Base-by-base conservation (phyloP, 2,113 vertebrate species). In the Nycticebus coucang region DNA sequence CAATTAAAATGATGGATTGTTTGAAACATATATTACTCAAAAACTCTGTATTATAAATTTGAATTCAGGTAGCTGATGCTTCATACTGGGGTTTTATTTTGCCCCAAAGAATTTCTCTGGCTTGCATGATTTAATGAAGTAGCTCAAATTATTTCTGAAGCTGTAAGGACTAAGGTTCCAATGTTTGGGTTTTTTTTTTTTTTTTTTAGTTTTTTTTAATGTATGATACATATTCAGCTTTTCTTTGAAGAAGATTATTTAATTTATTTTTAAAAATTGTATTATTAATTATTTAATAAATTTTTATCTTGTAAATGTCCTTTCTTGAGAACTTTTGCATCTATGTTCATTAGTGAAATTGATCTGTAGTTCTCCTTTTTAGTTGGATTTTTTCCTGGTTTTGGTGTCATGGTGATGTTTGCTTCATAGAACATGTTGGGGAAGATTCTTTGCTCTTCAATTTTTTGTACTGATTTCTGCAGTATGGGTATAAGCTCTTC, bases 1-100 rank as follows among this genome's bases (percentile, higher is more conserved):
- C 96, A 95, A 97, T 97, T 96, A 97, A 96, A 95, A 96, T 95
- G 97, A 98, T 97, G 94, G 89, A 97, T 97, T 97, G 71, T 93
- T 91, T 94, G 93, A 96, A 87, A 96, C 91, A 86, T 77, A 19
- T 83, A 94, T 88, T 81, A 71, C 79, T 94, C 82, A 92, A 93
- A 94, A 79, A 79, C 68, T 89, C 55, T 96, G 86, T 94, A 91
- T 97, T 95, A 96, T 96, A 81, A 93, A 96, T 95, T 72, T 78
- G 93, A 80, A 75, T 80, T 92, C 64, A 95, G 79, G 66, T 89
- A 78, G 89, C 50, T 93, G 74, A 88, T 91, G 71, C 30, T 93
- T 69, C 87, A 69, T 33, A 59, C 26, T 28, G 75, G 68, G 7
- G 60, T 57, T 87, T 77, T 78, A 74, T 78, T 97, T 55, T 89